These are phyloP conservation scores for Drosophila fuyamai DNA, from an alignment of 1,140 invertebrate species.

Conservation along the genomic window DNA sequence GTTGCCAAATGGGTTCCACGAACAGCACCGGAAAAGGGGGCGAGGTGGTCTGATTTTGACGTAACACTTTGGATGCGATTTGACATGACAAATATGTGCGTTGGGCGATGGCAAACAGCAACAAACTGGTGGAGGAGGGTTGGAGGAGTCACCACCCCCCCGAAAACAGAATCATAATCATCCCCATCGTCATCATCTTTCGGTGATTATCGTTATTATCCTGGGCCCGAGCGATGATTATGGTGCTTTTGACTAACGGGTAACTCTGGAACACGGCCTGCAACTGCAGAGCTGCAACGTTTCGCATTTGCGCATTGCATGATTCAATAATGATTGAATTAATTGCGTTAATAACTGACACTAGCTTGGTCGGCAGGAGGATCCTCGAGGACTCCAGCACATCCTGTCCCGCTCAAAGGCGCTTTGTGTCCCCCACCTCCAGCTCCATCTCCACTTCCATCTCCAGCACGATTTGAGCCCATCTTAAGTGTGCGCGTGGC, in stretches of 20 bases:
- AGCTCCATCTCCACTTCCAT: not conserved
- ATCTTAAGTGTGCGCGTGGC: conserved; percentile 79
- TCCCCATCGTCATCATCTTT: conserved; percentile 50
- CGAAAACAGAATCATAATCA: conserved; percentile 48
- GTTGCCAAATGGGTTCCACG: conserved; percentile 71
- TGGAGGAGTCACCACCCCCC: not conserved
- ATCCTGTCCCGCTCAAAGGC: conserved; percentile 65
- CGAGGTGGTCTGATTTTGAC: conserved; percentile 65
- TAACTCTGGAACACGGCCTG: conserved; percentile 4
- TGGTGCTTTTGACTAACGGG: conserved; percentile 61
- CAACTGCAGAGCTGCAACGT: conserved; percentile 37
- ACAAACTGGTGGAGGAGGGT: conserved; percentile 12
- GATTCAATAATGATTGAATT: conserved; percentile 85
- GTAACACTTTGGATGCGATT: conserved; percentile 83
- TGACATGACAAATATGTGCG: conserved; percentile 83
- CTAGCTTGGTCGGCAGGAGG: conserved; percentile 52
- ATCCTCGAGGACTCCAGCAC: conserved; percentile 7
- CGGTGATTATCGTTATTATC: conserved; percentile 63
- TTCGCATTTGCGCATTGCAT: conserved; percentile 83
- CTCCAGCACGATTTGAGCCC: not conserved
- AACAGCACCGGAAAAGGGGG: not conserved
- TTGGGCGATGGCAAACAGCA: conserved; percentile 63
- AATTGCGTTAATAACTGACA: conserved; percentile 85
- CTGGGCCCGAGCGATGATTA: conserved; percentile 51
- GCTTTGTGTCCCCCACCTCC: conserved; percentile 54